phyloP scores from a whole-genome alignment of 2,113 vertebrate species.

The Acrocephalus arundinaceus region DNA sequence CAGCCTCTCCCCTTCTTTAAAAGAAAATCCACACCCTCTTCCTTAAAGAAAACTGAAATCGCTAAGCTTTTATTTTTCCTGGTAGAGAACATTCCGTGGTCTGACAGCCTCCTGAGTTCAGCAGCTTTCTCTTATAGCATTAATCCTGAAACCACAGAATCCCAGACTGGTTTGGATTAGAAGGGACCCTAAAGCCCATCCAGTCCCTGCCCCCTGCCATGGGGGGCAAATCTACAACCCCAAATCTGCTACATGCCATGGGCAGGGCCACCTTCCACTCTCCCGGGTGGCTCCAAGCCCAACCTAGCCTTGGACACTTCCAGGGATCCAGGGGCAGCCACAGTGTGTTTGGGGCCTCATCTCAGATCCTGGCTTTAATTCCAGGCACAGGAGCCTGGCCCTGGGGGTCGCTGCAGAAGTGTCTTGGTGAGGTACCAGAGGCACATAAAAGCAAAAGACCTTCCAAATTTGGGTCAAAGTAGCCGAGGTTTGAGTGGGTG shows the following conservation, averaged over 20 bases:
- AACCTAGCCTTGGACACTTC: rapidly evolving
- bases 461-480: neutral
- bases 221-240: too few species aligned
- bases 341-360: too few species aligned
- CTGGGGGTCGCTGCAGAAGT: rapidly evolving
- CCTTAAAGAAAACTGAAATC: neutral
- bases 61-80: neutral
- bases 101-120: neutral
- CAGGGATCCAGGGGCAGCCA: neutral
- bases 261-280: neutral
- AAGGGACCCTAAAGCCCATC: neutral
- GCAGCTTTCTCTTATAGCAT: neutral
- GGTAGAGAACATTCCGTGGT: neutral
- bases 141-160: neutral
- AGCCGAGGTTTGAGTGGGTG: neutral
- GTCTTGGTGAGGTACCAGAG: neutral
- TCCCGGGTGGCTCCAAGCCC: neutral
- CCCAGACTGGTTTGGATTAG: neutral
- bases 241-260: neutral
- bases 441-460: neutral
- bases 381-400: neutral
- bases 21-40: neutral
- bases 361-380: neutral
- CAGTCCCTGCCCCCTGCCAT: neutral
- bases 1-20: neutral